These are phyloP conservation scores for Brachionus asplanchnoidis DNA, from an alignment of 1,140 invertebrate genomes.

Conservation along the genomic window DNA sequence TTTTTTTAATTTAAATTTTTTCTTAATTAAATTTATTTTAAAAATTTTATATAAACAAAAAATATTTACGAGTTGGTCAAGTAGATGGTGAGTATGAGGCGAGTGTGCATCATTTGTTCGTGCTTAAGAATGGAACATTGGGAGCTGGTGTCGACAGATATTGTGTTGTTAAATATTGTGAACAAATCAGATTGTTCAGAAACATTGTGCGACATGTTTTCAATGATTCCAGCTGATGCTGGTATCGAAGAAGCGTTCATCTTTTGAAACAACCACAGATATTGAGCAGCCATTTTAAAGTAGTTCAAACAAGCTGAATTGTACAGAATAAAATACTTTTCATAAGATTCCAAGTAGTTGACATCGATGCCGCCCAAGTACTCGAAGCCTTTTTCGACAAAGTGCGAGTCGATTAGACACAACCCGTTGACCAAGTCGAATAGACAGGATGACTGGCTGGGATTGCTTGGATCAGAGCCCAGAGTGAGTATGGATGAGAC, in stretches of 20 bases:
- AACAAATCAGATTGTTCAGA: background rate
- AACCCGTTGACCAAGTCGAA: conserved; percentile 8
- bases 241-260: background rate
- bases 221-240: background rate
- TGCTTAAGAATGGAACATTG: background rate
- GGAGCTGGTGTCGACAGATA: background rate
- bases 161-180: background rate
- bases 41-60: background rate
- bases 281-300: background rate
- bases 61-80: background rate
- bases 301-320: background rate
- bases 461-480: background rate
- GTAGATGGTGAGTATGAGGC: background rate
- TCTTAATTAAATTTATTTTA: too few species aligned
- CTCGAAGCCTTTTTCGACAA: background rate
- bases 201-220: background rate
- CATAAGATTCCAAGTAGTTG: conserved; percentile 10
- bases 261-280: conserved; percentile 19
- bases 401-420: conserved; percentile 9
- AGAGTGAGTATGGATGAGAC: background rate
- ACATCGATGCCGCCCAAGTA: conserved; percentile 1
- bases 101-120: background rate
- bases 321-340: conserved; percentile 16
- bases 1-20: too few species aligned
- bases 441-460: background rate